A percentile compares a stretch with the other conserved stretches of the same genome.
These are phyloP conservation scores for Solea senegalensis DNA, from an alignment of 2,113 vertebrate species.

Conservation along the genomic window DNA sequence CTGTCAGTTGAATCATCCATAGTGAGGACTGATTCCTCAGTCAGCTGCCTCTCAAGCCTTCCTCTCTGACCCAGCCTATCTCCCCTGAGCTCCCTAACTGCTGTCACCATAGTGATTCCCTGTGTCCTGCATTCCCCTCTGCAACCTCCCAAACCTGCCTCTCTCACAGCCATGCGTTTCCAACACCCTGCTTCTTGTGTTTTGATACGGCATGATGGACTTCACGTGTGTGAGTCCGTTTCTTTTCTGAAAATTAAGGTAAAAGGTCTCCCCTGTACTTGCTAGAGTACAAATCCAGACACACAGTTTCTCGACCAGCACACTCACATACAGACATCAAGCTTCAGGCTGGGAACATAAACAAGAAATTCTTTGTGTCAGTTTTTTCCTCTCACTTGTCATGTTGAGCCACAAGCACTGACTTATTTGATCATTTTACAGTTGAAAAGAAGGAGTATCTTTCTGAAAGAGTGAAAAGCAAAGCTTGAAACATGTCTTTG, in stretches of 20 bases:
- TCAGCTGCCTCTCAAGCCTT: slow-evolving; percentile 82
- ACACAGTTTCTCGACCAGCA: slow-evolving; percentile 23
- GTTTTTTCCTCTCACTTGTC: slow-evolving; percentile 16
- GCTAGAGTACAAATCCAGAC: slow-evolving; percentile 55
- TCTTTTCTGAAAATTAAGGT: slow-evolving; percentile 19
- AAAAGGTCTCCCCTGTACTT: slow-evolving; percentile 77
- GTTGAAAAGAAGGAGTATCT: slow-evolving; percentile 45
- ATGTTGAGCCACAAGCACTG: slow-evolving; percentile 37
- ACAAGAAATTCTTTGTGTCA: slow-evolving; percentile 32
- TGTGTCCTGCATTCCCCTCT: slow-evolving; percentile 59
- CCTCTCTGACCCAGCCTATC: slow-evolving; percentile 74
- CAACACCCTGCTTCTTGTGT: slow-evolving; percentile 57
- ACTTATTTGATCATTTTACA: slow-evolving; percentile 60
- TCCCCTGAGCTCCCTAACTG: slow-evolving; percentile 80
- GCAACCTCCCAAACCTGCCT: not conserved
- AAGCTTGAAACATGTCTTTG: slow-evolving; percentile 49
- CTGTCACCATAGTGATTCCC: slow-evolving; percentile 86
- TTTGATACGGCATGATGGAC: slow-evolving; percentile 70
- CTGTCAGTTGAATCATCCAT: slow-evolving; percentile 81
- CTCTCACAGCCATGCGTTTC: slow-evolving; percentile 19
- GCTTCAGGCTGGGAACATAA: slow-evolving; percentile 27
- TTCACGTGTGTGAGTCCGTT: slow-evolving; percentile 53
- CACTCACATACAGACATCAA: not conserved
- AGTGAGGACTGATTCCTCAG: slow-evolving; percentile 80
- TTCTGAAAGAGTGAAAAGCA: slow-evolving; percentile 39